A percentile compares a stretch with the other conserved stretches of the same genome.
phyloP scores from a whole-genome alignment of 2,113 vertebrate genomes.

The Dipodomys merriami region DNA sequence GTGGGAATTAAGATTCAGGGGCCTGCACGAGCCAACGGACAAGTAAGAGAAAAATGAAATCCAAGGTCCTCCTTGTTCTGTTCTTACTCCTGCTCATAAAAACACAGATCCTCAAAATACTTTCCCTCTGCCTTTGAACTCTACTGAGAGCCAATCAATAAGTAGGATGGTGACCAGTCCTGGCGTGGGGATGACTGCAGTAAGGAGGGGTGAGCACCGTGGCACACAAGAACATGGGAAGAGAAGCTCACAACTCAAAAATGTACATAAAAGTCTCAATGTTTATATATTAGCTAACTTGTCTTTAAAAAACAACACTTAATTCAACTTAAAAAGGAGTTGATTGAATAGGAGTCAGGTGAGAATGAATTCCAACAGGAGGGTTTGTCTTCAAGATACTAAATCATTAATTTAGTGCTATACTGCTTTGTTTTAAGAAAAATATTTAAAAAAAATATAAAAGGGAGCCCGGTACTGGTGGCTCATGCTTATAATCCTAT shows the following conservation, averaged over 20 bases:
- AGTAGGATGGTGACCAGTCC: no score
- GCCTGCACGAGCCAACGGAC: neutral
- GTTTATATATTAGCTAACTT: neutral
- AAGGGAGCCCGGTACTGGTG: neutral
- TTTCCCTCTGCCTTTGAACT: neutral
- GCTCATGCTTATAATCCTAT: no score
- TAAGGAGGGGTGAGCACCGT: neutral
- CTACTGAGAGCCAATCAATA: neutral
- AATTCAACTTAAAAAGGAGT: constrained; percentile 41
- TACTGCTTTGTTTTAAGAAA: neutral
- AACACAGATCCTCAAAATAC: neutral
- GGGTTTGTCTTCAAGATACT: neutral
- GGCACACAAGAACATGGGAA: neutral
- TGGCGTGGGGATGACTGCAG: rapidly evolving
- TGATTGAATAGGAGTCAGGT: neutral
- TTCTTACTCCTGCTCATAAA: constrained; percentile 6
- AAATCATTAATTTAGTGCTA: neutral
- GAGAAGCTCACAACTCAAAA: neutral
- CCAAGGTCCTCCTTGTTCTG: neutral
- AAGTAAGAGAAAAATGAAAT: neutral
- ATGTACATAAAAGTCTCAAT: neutral
- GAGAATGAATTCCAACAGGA: constrained; percentile 34
- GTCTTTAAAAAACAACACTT: neutral
- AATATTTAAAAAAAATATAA: neutral
- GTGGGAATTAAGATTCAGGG: neutral